phyloP scores from a whole-genome alignment of 2,888 invertebrate species.

The Hetaerina titia region DNA sequence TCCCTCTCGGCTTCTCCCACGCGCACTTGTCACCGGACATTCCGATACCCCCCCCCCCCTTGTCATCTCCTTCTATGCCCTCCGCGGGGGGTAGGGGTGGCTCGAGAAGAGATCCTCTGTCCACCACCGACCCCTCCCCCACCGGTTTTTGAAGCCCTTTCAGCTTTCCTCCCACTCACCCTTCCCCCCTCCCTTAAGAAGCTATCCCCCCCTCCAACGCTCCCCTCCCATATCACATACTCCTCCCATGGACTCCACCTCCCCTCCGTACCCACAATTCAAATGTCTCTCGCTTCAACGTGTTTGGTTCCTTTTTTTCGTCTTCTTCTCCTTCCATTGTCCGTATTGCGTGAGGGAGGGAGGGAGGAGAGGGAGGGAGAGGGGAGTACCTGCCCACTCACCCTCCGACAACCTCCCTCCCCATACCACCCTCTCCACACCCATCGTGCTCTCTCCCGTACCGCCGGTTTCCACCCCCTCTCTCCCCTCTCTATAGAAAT shows the following conservation, averaged over 20 bases:
- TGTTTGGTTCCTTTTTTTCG: conserved; percentile 40
- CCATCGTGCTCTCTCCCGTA: not conserved
- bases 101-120: not conserved
- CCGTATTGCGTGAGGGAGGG: not conserved
- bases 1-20: not conserved
- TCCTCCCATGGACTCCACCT: not conserved
- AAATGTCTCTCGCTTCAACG: conserved; percentile 40
- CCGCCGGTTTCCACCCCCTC: not conserved
- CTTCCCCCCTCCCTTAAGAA: not conserved
- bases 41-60: not conserved
- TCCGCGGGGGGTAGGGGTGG: too few species aligned
- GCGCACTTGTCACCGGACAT: conserved; percentile 45
- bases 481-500: too few species aligned
- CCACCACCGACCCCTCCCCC: not conserved
- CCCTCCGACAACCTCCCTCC: not conserved
- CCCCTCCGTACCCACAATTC: conserved; percentile 22
- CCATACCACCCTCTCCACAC: too few species aligned
- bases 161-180: not conserved
- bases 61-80: not conserved
- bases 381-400: not conserved
- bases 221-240: not conserved
- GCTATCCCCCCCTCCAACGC: not conserved
- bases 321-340: not conserved
- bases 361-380: too few species aligned
- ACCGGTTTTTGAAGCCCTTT: not conserved